phyloP scores from a whole-genome alignment of 2,888 invertebrate genomes.

The Drosophila suboccidentalis region DNA sequence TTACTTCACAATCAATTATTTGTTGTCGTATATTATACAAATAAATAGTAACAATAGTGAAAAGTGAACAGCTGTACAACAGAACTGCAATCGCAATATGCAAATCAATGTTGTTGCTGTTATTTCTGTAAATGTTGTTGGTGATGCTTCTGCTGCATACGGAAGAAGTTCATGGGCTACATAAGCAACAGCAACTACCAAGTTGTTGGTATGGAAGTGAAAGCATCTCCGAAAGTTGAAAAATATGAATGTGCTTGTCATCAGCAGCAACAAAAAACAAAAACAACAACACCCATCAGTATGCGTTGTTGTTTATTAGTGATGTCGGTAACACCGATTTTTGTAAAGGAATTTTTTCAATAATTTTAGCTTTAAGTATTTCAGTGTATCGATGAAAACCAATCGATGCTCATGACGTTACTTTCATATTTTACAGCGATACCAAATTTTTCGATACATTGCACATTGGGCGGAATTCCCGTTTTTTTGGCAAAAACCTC shows the following conservation, averaged over 20 bases:
- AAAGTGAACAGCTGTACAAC: background rate
- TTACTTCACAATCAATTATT: background rate
- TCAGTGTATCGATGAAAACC: background rate
- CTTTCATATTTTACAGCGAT: background rate
- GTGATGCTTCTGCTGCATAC: slow-evolving; percentile 27
- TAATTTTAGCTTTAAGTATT: background rate
- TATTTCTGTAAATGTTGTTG: slow-evolving; percentile 17
- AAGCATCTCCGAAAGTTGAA: slow-evolving; percentile 75
- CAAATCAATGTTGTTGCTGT: slow-evolving; percentile 20
- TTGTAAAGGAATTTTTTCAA: background rate
- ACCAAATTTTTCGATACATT: no score
- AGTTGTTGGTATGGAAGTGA: slow-evolving; percentile 44
- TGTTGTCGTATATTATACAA: no score
- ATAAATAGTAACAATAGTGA: no score
- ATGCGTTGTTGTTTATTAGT: background rate
- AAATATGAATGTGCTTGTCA: slow-evolving; percentile 62
- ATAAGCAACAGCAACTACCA: slow-evolving; percentile 34
- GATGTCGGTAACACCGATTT: background rate
- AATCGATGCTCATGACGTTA: background rate
- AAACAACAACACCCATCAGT: slow-evolving; percentile 22
- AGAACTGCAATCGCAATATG: slow-evolving; percentile 6
- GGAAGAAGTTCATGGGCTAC: slow-evolving; percentile 15
- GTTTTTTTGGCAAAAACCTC: no score
- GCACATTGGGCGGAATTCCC: no score
- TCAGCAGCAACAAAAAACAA: slow-evolving; percentile 34